These are phyloP conservation scores for Halichoeres trimaculatus DNA, from an alignment of 2,113 vertebrate genomes.

Conservation along the genomic window DNA sequence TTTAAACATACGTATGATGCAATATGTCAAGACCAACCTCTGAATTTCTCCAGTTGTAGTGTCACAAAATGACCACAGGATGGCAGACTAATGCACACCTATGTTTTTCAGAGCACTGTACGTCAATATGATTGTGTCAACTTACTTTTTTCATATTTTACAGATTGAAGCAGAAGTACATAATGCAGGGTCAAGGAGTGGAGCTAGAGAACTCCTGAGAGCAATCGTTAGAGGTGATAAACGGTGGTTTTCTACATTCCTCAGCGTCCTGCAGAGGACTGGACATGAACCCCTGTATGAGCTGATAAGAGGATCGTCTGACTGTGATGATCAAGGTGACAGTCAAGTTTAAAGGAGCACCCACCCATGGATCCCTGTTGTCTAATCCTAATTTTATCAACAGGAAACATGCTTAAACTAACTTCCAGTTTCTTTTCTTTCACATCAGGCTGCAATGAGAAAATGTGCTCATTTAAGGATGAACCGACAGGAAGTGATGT, in stretches of 20 bases:
- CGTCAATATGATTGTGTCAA: neutral
- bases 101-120: neutral
- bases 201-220: slow-evolving; percentile 85
- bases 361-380: slow-evolving; percentile 4
- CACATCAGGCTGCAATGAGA: neutral
- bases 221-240: slow-evolving; percentile 85
- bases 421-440: slow-evolving; percentile 9
- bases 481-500: slow-evolving; percentile 13
- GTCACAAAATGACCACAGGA: slow-evolving; percentile 47
- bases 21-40: neutral
- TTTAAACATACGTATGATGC: neutral
- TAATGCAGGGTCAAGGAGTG: slow-evolving; percentile 72
- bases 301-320: slow-evolving; percentile 73
- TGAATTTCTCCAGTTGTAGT: neutral
- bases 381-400: too few species aligned
- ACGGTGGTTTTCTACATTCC: slow-evolving; percentile 89
- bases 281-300: slow-evolving; percentile 78
- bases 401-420: too few species aligned
- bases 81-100: slow-evolving; percentile 49
- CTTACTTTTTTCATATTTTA: slow-evolving; percentile 26
- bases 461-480: slow-evolving; percentile 7
- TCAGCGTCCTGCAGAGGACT: slow-evolving; percentile 79
- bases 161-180: slow-evolving; percentile 78
- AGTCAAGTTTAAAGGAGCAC: neutral
- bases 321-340: slow-evolving; percentile 50